A percentile compares a stretch with the other conserved stretches of the same genome.
phyloP scores from a whole-genome alignment of 2,888 invertebrate genomes.

The Yponomeuta cagnagella region DNA sequence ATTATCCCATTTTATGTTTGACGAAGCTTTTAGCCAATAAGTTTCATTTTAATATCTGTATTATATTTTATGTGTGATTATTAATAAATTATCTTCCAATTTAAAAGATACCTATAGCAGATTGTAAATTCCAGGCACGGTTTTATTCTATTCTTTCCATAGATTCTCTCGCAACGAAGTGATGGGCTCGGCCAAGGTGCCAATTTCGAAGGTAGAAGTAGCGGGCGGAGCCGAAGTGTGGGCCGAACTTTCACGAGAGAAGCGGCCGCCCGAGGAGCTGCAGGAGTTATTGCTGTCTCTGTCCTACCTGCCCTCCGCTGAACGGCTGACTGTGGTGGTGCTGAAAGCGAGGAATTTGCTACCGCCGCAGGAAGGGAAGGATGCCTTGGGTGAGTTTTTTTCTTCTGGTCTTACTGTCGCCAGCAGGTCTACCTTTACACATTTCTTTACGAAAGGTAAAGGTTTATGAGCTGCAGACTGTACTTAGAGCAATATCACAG shows the following conservation, averaged over 20 bases:
- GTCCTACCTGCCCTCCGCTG: conserved; percentile 92
- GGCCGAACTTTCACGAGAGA: conserved; percentile 89
- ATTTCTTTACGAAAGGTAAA: no score
- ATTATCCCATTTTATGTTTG: no score
- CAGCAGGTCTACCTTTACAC: no score
- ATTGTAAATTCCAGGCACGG: no score
- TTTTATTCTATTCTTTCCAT: conserved; percentile 13
- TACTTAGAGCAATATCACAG: no score
- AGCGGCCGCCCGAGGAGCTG: conserved; percentile 87
- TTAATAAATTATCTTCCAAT: no score
- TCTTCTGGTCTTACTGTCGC: no score
- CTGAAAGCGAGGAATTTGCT: conserved; percentile 90
- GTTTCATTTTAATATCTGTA: no score
- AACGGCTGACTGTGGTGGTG: conserved; percentile 87
- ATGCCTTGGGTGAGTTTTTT: conserved; percentile 73
- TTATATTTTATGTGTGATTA: no score
- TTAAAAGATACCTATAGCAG: no score
- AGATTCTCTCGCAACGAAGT: conserved; percentile 92
- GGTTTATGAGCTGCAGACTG: no score
- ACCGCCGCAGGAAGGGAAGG: conserved; percentile 79
- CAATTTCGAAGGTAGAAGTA: conserved; percentile 86
- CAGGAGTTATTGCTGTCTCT: conserved; percentile 89
- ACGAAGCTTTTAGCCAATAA: no score
- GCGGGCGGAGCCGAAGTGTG: conserved; percentile 87
- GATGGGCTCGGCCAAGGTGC: conserved; percentile 88